phyloP scores from a whole-genome alignment of 2,888 invertebrate genomes.

The Gastracanthus pulcherrimus region DNA sequence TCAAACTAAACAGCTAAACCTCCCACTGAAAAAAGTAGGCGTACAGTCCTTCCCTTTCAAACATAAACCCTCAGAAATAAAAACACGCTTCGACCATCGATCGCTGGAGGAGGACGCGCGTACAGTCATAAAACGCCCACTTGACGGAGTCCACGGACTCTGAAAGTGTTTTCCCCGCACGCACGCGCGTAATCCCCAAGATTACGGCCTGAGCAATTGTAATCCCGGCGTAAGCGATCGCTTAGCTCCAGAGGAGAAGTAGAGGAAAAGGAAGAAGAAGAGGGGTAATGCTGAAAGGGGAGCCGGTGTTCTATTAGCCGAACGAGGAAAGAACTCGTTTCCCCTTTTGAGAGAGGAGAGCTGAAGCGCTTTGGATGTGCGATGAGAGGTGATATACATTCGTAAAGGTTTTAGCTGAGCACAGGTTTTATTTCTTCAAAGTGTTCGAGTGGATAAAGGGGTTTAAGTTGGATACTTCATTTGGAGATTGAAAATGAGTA shows the following conservation, averaged over 20 bases:
- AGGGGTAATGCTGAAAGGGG: background rate
- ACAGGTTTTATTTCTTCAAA: too few species aligned
- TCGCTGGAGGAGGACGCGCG: background rate
- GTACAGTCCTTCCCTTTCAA: background rate
- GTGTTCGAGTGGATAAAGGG: background rate
- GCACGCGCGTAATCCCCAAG: background rate
- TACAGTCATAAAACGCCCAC: background rate
- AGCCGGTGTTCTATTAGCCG: background rate
- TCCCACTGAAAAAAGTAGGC: background rate
- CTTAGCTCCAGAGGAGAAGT: background rate
- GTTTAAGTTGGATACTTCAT: too few species aligned
- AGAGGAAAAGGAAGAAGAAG: background rate
- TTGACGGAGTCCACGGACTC: too few species aligned
- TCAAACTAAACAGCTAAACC: background rate
- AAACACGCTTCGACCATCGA: background rate
- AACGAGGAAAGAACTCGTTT: background rate
- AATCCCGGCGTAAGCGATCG: conserved; percentile 23
- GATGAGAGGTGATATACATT: background rate
- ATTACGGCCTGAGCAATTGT: background rate
- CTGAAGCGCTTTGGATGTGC: background rate
- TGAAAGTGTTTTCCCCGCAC: background rate
- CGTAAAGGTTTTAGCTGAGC: background rate
- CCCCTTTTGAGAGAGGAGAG: background rate
- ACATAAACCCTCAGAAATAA: background rate
- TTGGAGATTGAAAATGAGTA: too few species aligned